Evolutionary conservation across 2,113 vertebrate species (phyloP), one percentile per base, ranked within the genome.

Genomic region (Montifringilla adamsi): DNA sequence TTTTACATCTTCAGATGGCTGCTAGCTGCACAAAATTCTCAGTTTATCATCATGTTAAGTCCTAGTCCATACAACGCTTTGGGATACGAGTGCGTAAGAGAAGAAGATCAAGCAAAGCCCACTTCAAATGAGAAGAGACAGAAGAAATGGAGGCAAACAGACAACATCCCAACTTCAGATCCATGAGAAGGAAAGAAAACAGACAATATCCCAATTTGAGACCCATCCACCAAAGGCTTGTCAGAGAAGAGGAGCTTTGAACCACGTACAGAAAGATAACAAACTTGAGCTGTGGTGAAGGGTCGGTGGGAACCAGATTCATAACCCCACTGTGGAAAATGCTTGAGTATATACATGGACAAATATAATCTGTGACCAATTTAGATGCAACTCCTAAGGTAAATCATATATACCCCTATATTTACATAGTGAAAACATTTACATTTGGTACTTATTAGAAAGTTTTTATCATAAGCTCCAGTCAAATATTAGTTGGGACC

Each of bases 271-370:
- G 81, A 90, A 90, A 84, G 55, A 13, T 26, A 94, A 94, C 96
- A 97, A 97, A 97, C 97, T 97, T 97, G 96, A 97, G 96, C 69
- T 95, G 63, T 96, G 94, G 96, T 97, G 96, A 96, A 93, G 69
- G 50, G 70, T 69, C 70, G 68, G 18, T 18, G 59, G 91, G 95
- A 93, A 96, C 78, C 20, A n/a, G 35, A 50, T 90, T 46, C 44
- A 52, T 62, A 85, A 58, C 12, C 7, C 30, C 74, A 24, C 31
- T 58, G 58, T 5, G 15, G 20, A 84, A 94, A 74, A 81, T 28
- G 22, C 52, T 75, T 84, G 33, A 78, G 30, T 22, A 43, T n/a
- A 33, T 15, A 43, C 15, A 19, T 14, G 13, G 24, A 74, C 10
- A 37, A 77, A 82, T 2, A 4, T n/a, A 76, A 64, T 37, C 50